Conservation (phyloP, 1,140 invertebrate genomes). For the Ips nitidus region DNA sequence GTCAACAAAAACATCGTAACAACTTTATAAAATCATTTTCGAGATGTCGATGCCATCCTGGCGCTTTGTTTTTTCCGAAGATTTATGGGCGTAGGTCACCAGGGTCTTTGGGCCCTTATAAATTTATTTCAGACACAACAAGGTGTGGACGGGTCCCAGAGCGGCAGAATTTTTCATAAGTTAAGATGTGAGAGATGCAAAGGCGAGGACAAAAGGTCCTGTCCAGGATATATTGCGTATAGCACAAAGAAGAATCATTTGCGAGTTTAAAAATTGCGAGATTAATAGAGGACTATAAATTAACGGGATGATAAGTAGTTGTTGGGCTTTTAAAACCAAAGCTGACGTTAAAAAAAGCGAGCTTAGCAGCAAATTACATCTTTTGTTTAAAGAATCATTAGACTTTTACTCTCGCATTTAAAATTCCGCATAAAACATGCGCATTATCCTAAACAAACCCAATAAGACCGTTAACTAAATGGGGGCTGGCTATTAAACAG, state of each 20-base stretch:
- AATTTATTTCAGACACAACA: constrained; percentile 26
- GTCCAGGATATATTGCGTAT: too few relatives aligned
- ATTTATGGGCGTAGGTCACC: constrained; percentile 25
- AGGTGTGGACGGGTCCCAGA: constrained; percentile 12
- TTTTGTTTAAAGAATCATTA: constrained; percentile 1
- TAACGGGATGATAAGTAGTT: too few relatives aligned
- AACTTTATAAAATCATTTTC: constrained; percentile 35
- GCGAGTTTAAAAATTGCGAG: too few relatives aligned
- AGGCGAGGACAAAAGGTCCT: not conserved
- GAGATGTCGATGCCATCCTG: constrained; percentile 26
- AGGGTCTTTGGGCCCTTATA: constrained; percentile 17
- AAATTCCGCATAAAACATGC: constrained; percentile 1
- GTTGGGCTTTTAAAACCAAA: too few relatives aligned
- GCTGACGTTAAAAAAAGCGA: not conserved
- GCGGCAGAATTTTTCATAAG: constrained; percentile 20
- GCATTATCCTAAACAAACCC: constrained; percentile 21
- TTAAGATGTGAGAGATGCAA: constrained; percentile 11
- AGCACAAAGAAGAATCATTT: too few relatives aligned
- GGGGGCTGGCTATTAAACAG: constrained; percentile 12
- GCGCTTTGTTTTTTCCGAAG: constrained; percentile 28
- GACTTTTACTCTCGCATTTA: not conserved
- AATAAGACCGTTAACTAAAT: constrained; percentile 17
- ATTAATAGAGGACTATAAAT: too few relatives aligned
- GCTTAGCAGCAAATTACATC: not conserved
- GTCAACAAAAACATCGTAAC: constrained; percentile 16